These are phyloP conservation scores for Gryllus longicercus DNA, from an alignment of 2,888 invertebrate species.

Conservation along the genomic window DNA sequence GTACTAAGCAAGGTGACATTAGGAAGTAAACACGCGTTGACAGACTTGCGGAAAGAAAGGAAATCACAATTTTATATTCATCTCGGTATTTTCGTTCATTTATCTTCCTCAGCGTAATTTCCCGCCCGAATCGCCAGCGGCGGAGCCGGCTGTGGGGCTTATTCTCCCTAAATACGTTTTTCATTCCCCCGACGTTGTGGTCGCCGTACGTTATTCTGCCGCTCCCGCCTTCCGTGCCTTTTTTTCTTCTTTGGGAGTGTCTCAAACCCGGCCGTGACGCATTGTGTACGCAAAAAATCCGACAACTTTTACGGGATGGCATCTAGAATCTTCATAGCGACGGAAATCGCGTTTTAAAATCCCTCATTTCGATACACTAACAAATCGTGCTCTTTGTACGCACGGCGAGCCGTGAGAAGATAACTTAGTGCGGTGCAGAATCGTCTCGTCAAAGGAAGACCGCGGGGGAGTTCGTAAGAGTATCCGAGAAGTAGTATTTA, in stretches of 20 bases:
- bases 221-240: not conserved
- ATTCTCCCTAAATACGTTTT: slow-evolving; percentile 2
- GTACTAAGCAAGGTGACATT: not conserved
- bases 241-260: not conserved
- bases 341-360: not conserved
- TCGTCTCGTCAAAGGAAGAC: no score
- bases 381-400: no score
- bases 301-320: not conserved
- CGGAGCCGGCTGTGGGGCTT: not conserved
- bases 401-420: no score
- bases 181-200: slow-evolving; percentile 10
- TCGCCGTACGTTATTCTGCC: slow-evolving; percentile 17
- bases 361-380: not conserved
- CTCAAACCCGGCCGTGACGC: not conserved
- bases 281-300: not conserved
- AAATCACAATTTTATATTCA: not conserved
- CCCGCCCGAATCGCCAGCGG: not conserved
- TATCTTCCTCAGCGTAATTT: slow-evolving; percentile 11
- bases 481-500: no score
- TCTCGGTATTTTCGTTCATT: not conserved
- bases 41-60: not conserved
- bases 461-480: no score
- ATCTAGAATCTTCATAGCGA: not conserved
- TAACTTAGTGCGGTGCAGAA: no score
- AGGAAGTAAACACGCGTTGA: not conserved